Base-by-base conservation (phyloP, 2,888 invertebrate genomes). In the Embidobia sp. region DNA sequence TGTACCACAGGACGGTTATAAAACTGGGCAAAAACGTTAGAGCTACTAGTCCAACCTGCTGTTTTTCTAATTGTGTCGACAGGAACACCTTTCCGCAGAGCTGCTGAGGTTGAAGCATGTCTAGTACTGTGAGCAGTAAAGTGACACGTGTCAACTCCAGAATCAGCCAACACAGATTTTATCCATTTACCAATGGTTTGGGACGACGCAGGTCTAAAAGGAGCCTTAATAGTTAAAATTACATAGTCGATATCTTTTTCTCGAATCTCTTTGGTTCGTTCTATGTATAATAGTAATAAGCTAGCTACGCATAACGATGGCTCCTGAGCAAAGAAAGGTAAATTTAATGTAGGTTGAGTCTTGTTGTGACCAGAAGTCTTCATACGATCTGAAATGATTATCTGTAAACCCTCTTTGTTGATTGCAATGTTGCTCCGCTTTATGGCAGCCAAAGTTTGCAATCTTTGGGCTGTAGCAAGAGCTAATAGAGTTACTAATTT, bases 161-260 rank as follows among this genome's bases (percentile, higher is more conserved):
- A 15, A 15, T 22, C 27, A 3, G 13, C 8, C 19, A 40, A 35
- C 6, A 10, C 11, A 11, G 8, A 1, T 16, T 57, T 57, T 1
- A 57, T 57, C 57, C 57, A 57, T 7, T 26, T 16, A 29, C 57
- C n/a, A 7, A 57, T 42, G 6, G 57, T 18, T 31, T 57, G 57
- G 1, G 44, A 5, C 5, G 57, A 57, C 8, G 6, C 13, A 1
- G 16, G 44, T 0, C 19, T 37, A 11, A 26, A 19, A 7, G 42
- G 44, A 11, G 19, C 42, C 16, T 57, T 42, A 11, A 29, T 26
- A 3, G 44, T 18, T 6, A 44, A 4, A 26, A 57, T 44, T 4
- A 44, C 29, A 3, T 7, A 16, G 6, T 55, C 44, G 8, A 16
- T 8, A 2, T 42, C 16, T 15, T 15, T 3, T n/a, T 2, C 7